phyloP scores from a whole-genome alignment of 2,888 invertebrate genomes.

The Cryptus viduatorius region DNA sequence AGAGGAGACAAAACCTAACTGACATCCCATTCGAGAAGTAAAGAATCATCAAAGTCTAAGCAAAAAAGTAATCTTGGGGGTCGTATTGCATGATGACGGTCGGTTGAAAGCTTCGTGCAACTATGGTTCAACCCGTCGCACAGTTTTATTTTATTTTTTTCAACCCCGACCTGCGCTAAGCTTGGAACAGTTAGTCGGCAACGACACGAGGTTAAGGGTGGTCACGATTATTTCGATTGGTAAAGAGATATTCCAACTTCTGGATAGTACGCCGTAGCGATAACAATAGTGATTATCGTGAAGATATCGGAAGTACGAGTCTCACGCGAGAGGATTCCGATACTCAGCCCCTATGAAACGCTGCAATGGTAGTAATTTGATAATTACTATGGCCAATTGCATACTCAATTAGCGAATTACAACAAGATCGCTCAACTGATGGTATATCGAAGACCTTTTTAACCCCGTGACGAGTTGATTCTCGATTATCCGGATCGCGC shows the following conservation, averaged over 20 bases:
- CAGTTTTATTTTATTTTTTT: constrained; percentile 7
- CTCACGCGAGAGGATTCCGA: neutral
- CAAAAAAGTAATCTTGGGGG: constrained; percentile 27
- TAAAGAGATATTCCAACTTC: constrained; percentile 1
- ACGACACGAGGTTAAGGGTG: constrained; percentile 5
- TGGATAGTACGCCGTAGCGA: neutral
- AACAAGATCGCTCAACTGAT: neutral
- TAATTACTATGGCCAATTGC: neutral
- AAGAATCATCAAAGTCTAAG: constrained; percentile 47
- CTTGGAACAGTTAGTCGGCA: constrained; percentile 4
- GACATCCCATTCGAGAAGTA: constrained; percentile 20
- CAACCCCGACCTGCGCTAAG: constrained; percentile 31
- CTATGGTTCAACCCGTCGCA: neutral
- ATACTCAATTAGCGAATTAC: neutral
- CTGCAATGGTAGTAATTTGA: neutral
- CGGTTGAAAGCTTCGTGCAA: constrained; percentile 23
- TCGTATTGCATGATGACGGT: constrained; percentile 6
- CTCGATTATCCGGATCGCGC: constrained; percentile 3
- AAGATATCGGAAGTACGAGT: neutral
- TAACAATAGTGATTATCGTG: neutral
- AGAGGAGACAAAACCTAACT: neutral
- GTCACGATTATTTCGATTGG: constrained; percentile 6
- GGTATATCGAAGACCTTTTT: neutral
- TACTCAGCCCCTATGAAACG: neutral
- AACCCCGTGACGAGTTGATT: constrained; percentile 4